Percentiles rank a stretch among this genome's conserved stretches.
These are phyloP conservation scores for Unio pictorum DNA, from an alignment of 2,888 invertebrate genomes.

Conservation along the genomic window DNA sequence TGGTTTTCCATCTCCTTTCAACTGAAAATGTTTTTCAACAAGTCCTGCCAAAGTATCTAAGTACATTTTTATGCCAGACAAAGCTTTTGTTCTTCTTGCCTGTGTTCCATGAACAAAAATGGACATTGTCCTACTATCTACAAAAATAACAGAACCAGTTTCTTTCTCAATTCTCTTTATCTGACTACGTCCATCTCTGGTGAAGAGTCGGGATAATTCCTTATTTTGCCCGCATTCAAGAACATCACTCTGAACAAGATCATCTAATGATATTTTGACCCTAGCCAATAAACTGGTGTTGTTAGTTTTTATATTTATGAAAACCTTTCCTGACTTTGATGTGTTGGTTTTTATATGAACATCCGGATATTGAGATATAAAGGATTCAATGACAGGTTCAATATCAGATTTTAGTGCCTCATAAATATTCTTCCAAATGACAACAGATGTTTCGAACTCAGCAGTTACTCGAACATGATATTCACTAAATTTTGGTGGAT, in stretches of 20 bases:
- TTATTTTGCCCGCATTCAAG: conserved; percentile 25
- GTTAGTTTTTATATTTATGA: conserved; percentile 17
- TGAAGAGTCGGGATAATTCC: conserved; percentile 5
- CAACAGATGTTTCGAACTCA: conserved; percentile 31
- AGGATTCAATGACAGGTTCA: conserved; percentile 12
- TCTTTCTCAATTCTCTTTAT: too few species aligned
- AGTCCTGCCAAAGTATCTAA: conserved; percentile 12
- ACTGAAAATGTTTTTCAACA: conserved; percentile 16
- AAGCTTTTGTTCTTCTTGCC: conserved; percentile 18
- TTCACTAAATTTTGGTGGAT: conserved; percentile 1
- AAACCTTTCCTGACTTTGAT: conserved; percentile 21
- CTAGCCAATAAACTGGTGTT: conserved; percentile 27
- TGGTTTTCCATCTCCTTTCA: conserved; percentile 43
- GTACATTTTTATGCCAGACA: conserved; percentile 21
- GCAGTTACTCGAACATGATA: conserved; percentile 11
- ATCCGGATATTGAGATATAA: neutral
- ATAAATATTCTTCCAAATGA: conserved; percentile 20
- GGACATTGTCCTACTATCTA: too few species aligned
- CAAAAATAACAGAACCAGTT: too few species aligned
- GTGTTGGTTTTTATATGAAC: conserved; percentile 8
- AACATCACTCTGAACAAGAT: conserved; percentile 32
- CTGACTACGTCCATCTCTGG: too few species aligned
- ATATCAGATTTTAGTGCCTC: conserved; percentile 12
- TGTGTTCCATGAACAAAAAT: conserved; percentile 5
- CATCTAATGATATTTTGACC: conserved; percentile 28